Base-by-base conservation (phyloP, 2,797 vertebrate genomes). In the Nasua narica region DNA sequence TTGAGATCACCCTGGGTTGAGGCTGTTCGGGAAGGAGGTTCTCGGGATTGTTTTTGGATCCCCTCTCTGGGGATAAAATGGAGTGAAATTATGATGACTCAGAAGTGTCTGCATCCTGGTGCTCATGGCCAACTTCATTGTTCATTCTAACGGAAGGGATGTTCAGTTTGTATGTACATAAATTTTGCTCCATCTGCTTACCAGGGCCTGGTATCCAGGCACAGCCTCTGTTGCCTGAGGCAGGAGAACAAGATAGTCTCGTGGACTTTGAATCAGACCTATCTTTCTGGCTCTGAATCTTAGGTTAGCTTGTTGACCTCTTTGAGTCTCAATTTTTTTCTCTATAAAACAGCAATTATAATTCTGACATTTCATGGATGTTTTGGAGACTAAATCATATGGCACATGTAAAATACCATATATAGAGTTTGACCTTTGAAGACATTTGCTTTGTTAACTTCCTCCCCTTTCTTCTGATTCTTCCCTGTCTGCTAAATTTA, bases 401-500 rank as follows among this genome's bases (percentile, higher is more conserved):
- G 87, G 15, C 21, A 72, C 23, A 8, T 79, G 27, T 29, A 67
- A 96, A 86, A 82, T 70, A 77, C 27, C 16, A n/a, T 50, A 48
- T 25, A 9, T 48, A 77, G 52, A 76, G n/a, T 90, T 76, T 84
- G 58, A 13, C 46, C 43, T 93, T 88, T 70, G 56, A 65, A 95
- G 86, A 40, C 29, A 18, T 58, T 65, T 94, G 54, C 29, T 87
- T 62, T 46, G 37, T 94, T 81, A 70, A 16, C 81, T 82, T 86
- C 27, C 27, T 77, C 82, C 27, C 65, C 19, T 54, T 91, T 78
- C n/a, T 67, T 48, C 27, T 74, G 35, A 74, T 78, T 89, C 60
- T 94, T 86, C 37, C n/a, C 40, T 93, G 16, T 87, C 56, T 90
- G 35, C 52, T 50, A 87, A 84, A 27, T 79, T 88, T 90, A 93